Evolutionary conservation across 1,140 invertebrate species (phyloP), one percentile per base, ranked within the genome.

Genomic region (Lordiphosa stackelbergi): DNA sequence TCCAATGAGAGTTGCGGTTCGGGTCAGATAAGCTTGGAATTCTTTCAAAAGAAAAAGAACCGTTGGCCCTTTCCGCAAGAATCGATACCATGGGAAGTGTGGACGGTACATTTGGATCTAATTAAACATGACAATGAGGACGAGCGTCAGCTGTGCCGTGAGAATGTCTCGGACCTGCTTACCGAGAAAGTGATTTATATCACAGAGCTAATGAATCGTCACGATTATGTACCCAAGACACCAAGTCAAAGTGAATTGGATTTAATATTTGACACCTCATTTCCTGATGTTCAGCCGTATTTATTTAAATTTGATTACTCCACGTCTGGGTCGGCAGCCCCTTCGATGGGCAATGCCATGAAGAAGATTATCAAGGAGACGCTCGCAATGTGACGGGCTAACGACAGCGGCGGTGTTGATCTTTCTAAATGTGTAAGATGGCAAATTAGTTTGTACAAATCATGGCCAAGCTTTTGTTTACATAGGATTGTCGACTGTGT

Each of bases 21-120:
- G 2, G 95, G 95, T 1, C 94, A 98, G 88, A 98, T 99, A 68
- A 96, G 95, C 31, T 89, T 99, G 42, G 97, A 98, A 88, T 98
- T 99, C 90, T 98, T 96, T 89, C 95, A 97, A 85, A 96, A 94
- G 85, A 96, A 95, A 83, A 94, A 94, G 74, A 93, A 92, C 45
- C 91, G 94, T 43, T 98, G 96, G 96, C 92, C 93, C 5, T 96
- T 98, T 75, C 91, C 93, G 53, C 90, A 93, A 5, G 96, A 98
- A 83, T 95, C 93, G 79, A 95, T 97, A 75, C 96, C 97, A 0
- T 99, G 97, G 97, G 97, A 99, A 87, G 95, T 98, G 9, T 99
- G 97, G 97, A 98, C 96, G 13, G 91, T 99, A 1, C 93, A 95
- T 61, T 90, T 98, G 28, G 95, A 98, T 85, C 89, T 98, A 7